Percentiles rank a stretch among this genome's conserved stretches.
Conservation (phyloP, 2,888 invertebrate species). For the Archaeoteleia sp. region DNA sequence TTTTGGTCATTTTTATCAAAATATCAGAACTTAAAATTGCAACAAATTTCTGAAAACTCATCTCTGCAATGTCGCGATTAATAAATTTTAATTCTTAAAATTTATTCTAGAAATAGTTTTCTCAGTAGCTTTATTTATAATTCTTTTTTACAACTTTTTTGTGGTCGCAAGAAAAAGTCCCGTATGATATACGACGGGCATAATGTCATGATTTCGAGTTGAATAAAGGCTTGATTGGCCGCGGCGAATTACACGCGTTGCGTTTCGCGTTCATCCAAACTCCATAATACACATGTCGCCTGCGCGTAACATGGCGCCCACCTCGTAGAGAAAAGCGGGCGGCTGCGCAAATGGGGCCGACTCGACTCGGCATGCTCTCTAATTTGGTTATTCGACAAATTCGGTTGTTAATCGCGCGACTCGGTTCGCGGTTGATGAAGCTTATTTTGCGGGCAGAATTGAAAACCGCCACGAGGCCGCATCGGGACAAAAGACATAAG, state of each 20-base stretch:
- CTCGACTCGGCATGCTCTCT: constrained; percentile 53
- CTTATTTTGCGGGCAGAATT: constrained; percentile 57
- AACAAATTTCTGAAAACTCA: too few relatives aligned
- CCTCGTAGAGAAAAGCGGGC: constrained; percentile 19
- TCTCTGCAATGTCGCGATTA: too few relatives aligned
- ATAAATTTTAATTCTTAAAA: too few relatives aligned
- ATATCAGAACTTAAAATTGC: too few relatives aligned
- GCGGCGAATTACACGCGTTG: constrained; percentile 41
- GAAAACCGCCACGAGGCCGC: constrained; percentile 50
- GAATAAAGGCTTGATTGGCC: constrained; percentile 69
- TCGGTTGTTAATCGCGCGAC: constrained; percentile 61
- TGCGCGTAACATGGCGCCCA: background rate
- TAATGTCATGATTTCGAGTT: constrained; percentile 65
- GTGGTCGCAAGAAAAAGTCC: constrained; percentile 14
- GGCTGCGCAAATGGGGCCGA: constrained; percentile 31
- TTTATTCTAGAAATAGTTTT: too few relatives aligned
- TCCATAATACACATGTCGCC: constrained; percentile 30
- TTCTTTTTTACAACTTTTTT: too few relatives aligned
- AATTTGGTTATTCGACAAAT: constrained; percentile 67
- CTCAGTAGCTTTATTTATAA: too few relatives aligned
- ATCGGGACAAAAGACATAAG: constrained; percentile 32
- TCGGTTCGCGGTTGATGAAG: constrained; percentile 54
- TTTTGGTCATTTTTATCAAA: too few relatives aligned
- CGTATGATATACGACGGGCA: constrained; percentile 56
- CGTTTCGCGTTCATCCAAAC: constrained; percentile 16